phyloP scores from a whole-genome alignment of 2,113 vertebrate species.

The Cyanocitta stelleri region DNA sequence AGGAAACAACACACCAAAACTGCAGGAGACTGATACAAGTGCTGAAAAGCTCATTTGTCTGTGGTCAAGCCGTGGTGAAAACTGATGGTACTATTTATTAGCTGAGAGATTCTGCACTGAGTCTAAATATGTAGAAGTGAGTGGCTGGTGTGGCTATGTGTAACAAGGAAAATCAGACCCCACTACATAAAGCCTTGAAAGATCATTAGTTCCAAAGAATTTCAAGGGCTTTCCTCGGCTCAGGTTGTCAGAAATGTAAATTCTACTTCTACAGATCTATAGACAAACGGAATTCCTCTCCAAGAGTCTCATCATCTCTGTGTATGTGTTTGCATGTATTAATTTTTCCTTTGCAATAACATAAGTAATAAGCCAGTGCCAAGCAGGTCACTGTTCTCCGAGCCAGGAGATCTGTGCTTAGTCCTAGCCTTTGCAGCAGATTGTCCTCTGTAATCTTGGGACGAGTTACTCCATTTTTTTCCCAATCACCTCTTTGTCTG shows the following conservation, averaged over 20 bases:
- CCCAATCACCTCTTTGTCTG: neutral
- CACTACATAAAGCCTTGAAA: neutral
- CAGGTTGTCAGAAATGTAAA: neutral
- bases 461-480: neutral
- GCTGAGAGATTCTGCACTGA: constrained; percentile 19
- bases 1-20: constrained; percentile 36
- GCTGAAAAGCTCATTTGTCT: constrained; percentile 66
- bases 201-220: neutral
- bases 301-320: neutral
- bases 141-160: neutral
- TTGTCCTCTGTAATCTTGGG: neutral
- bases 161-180: neutral
- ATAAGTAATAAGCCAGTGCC: neutral
- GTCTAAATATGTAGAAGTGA: constrained; percentile 3
- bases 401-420: neutral
- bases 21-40: constrained; percentile 42
- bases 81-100: constrained; percentile 48
- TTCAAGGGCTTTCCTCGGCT: neutral
- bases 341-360: neutral
- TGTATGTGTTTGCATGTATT: neutral
- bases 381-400: neutral
- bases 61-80: constrained; percentile 22
- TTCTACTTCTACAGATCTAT: neutral
- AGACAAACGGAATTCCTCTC: neutral
- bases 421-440: neutral